Percentiles rank a stretch among this genome's conserved stretches.
phyloP scores from a whole-genome alignment of 2,113 vertebrate species.

The Fulica atra region DNA sequence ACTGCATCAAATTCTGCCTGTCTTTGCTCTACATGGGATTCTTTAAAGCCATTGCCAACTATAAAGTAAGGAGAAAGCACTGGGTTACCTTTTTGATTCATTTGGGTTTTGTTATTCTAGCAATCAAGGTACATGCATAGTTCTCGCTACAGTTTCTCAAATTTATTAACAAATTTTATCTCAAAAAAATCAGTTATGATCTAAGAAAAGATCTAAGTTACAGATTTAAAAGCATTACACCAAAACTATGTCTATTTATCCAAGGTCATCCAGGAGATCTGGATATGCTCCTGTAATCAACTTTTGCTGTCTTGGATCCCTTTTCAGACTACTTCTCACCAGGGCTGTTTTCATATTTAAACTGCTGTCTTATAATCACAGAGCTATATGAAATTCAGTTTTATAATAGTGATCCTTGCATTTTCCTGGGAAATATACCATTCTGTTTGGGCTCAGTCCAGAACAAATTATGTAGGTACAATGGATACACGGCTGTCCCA shows the following conservation, averaged over 20 bases:
- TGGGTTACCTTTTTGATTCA: neutral
- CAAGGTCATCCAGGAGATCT: neutral
- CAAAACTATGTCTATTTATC: neutral
- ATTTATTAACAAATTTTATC: neutral
- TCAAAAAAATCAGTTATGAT: neutral
- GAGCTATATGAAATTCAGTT: neutral
- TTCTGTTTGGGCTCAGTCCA: neutral
- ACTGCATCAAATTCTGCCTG: neutral
- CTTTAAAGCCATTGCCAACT: neutral
- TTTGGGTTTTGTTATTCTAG: neutral
- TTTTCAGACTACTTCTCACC: neutral
- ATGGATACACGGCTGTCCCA: slow-evolving; percentile 6
- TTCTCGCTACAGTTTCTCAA: neutral
- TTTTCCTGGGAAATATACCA: neutral
- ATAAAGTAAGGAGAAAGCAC: neutral
- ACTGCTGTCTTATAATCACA: neutral
- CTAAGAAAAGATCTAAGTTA: neutral
- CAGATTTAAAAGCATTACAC: neutral
- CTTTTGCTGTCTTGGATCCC: neutral
- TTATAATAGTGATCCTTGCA: neutral
- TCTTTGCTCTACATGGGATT: neutral
- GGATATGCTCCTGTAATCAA: neutral
- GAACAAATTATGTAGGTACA: slow-evolving; percentile 16
- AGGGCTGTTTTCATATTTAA: neutral
- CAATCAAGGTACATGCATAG: neutral